phyloP scores from a whole-genome alignment of 2,113 vertebrate species.

The Blennius ocellaris region DNA sequence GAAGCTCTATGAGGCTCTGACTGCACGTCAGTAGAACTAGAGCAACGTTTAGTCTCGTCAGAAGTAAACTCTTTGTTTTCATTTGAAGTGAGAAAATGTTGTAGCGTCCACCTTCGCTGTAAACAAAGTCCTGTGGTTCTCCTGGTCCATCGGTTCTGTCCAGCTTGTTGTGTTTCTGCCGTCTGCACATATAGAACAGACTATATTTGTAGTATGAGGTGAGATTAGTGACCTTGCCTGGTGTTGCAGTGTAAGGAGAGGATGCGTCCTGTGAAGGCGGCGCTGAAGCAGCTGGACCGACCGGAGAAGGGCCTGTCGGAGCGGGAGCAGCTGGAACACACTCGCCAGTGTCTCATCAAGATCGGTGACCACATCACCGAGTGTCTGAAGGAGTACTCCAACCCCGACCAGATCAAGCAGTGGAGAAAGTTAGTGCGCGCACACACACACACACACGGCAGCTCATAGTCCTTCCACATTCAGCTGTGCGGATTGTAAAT shows the following conservation, averaged over 20 bases:
- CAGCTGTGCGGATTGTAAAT: too few relatives aligned
- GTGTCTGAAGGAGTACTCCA: slow-evolving; percentile 95
- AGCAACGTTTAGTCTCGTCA: too few relatives aligned
- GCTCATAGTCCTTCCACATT: too few relatives aligned
- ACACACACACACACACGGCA: too few relatives aligned
- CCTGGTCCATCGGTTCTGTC: too few relatives aligned
- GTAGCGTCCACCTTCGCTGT: too few relatives aligned
- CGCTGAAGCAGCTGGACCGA: slow-evolving; percentile 95
- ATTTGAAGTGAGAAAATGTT: too few relatives aligned
- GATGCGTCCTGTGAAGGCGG: slow-evolving; percentile 98
- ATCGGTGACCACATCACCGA: slow-evolving; percentile 99
- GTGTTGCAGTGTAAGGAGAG: slow-evolving; percentile 94
- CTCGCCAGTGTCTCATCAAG: slow-evolving; percentile 96
- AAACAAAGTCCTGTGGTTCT: too few relatives aligned
- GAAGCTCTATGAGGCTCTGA: too few relatives aligned
- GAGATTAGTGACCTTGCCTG: neutral
- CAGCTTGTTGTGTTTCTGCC: too few relatives aligned
- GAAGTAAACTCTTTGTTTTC: too few relatives aligned
- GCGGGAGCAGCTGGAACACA: slow-evolving; percentile 97
- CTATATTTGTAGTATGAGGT: neutral
- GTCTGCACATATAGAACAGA: neutral
- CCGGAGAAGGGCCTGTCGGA: slow-evolving; percentile 98
- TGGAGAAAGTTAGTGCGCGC: slow-evolving; percentile 92
- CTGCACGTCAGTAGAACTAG: too few relatives aligned
- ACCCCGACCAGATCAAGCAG: slow-evolving; percentile 96